phyloP scores from a whole-genome alignment of 1,140 invertebrate genomes.

The Microplitis demolitor region DNA sequence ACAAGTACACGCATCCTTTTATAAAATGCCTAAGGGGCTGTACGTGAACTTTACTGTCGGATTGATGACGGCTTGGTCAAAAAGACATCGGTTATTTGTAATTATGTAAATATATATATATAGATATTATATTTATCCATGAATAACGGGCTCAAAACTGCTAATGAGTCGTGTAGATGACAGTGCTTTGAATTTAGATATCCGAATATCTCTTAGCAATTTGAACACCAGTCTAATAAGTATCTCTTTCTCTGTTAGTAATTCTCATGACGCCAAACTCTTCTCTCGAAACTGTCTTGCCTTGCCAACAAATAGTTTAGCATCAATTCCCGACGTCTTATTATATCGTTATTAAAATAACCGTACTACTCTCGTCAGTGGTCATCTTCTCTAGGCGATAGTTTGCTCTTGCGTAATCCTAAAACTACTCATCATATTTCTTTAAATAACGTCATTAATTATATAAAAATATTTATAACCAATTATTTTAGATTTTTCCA shows the following conservation, averaged over 20 bases:
- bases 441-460: neutral
- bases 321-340: slow-evolving; percentile 62
- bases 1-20: too few species aligned
- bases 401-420: neutral
- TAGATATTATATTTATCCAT: neutral
- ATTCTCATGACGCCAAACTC: slow-evolving; percentile 19
- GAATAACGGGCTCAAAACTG: slow-evolving; percentile 35
- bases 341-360: slow-evolving; percentile 63
- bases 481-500: too few species aligned
- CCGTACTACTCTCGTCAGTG: slow-evolving; percentile 25
- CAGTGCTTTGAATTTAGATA: slow-evolving; percentile 51
- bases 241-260: slow-evolving; percentile 19
- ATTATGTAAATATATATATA: too few species aligned
- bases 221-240: neutral
- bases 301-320: slow-evolving; percentile 60
- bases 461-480: too few species aligned
- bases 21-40: too few species aligned
- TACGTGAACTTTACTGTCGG: too few species aligned
- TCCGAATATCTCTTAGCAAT: slow-evolving; percentile 10
- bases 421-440: too few species aligned
- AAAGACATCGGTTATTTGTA: too few species aligned
- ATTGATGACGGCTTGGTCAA: too few species aligned
- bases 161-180: slow-evolving; percentile 60
- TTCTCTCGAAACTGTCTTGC: slow-evolving; percentile 42
- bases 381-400: neutral